Evolutionary conservation across 2,113 vertebrate genomes (phyloP).

Genomic region (Scomber scombrus): DNA sequence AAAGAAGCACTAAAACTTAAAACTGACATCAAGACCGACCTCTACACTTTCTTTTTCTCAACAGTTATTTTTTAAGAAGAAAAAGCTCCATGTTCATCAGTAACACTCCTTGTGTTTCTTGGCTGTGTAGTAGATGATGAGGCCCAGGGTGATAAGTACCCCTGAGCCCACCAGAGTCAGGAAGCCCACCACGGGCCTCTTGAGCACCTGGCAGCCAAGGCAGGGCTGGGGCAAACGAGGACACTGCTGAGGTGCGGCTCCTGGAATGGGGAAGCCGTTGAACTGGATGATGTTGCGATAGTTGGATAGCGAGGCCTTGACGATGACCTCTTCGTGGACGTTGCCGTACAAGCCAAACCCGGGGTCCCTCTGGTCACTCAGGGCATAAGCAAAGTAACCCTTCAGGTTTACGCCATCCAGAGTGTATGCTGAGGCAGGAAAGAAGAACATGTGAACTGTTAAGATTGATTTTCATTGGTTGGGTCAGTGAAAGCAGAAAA

Average conservation of each 20-base stretch:
- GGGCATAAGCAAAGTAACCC: slow-evolving; percentile 96
- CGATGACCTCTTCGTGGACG: slow-evolving; percentile 86
- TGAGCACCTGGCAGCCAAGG: slow-evolving; percentile 81
- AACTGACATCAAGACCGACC: neutral
- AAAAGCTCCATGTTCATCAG: slow-evolving; percentile 11
- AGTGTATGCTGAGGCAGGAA: slow-evolving; percentile 82
- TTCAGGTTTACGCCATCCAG: slow-evolving; percentile 92
- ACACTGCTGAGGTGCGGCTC: slow-evolving; percentile 80
- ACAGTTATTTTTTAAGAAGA: neutral
- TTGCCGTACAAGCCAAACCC: slow-evolving; percentile 92
- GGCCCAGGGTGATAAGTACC: slow-evolving; percentile 87
- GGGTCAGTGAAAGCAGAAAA: too few relatives aligned
- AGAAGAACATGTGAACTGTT: too few relatives aligned
- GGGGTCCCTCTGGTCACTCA: slow-evolving; percentile 91
- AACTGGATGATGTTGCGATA: slow-evolving; percentile 92
- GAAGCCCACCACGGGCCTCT: slow-evolving; percentile 90
- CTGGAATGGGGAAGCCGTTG: slow-evolving; percentile 88
- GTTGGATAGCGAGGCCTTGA: slow-evolving; percentile 90
- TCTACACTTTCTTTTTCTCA: neutral
- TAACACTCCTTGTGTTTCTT: slow-evolving; percentile 86
- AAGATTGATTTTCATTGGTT: too few relatives aligned
- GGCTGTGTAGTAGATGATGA: slow-evolving; percentile 89
- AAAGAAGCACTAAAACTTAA: neutral
- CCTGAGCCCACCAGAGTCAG: slow-evolving; percentile 87
- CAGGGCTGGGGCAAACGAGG: slow-evolving; percentile 77